Evolutionary conservation across 1,140 invertebrate genomes (phyloP).

Genomic region (Hyles euphorbiae): DNA sequence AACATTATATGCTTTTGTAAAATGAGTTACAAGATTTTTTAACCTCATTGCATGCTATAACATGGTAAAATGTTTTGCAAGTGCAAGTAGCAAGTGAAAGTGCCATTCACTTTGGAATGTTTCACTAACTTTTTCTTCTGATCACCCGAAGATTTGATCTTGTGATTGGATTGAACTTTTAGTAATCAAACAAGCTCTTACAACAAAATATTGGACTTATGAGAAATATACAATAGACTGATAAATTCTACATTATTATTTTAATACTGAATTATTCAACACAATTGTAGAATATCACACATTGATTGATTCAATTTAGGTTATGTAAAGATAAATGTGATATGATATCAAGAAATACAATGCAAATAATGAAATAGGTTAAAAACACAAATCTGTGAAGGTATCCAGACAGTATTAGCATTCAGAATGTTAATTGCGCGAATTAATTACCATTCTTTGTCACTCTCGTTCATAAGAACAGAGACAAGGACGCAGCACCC

Average conservation of each 20-base stretch:
- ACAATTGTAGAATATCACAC: no score
- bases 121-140: conserved; percentile 1
- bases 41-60: no score
- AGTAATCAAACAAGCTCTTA: background rate
- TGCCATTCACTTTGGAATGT: conserved; percentile 28
- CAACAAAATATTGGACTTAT: no score
- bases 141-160: background rate
- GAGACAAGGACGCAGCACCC: conserved; percentile 3
- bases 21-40: no score
- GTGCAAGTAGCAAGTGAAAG: conserved; percentile 32
- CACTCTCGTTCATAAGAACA: background rate
- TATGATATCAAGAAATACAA: background rate
- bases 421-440: background rate
- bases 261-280: no score
- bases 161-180: background rate
- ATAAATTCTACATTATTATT: no score
- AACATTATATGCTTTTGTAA: no score
- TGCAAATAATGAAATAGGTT: conserved; percentile 1
- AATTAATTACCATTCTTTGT: conserved; percentile 5
- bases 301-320: no score
- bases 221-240: no score
- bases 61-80: background rate
- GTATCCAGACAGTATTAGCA: background rate
- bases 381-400: background rate
- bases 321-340: background rate